Evolutionary conservation across 2,113 vertebrate genomes (phyloP).

Genomic region (Atlantisia rogersi): DNA sequence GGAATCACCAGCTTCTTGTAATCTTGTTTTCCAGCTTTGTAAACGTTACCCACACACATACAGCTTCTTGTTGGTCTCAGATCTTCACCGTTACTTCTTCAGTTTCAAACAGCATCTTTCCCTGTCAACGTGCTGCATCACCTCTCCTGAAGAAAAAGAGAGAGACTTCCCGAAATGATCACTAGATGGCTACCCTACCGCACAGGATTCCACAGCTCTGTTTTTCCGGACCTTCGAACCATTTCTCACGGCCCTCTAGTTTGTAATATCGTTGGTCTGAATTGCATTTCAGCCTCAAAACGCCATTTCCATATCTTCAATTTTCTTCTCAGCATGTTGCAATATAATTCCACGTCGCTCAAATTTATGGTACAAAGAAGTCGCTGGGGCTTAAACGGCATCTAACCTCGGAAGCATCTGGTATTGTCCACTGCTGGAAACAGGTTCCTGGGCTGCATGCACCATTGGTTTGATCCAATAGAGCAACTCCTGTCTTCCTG

Average conservation of each 20-base stretch:
- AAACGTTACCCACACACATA: background rate
- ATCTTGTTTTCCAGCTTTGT: slow-evolving; percentile 14
- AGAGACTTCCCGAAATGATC: slow-evolving; percentile 18
- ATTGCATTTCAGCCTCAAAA: slow-evolving; percentile 48
- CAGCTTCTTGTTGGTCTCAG: background rate
- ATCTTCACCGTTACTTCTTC: background rate
- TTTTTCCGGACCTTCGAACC: background rate
- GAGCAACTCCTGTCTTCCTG: background rate
- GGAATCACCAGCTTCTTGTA: background rate
- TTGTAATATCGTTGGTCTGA: slow-evolving; percentile 24
- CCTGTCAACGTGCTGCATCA: background rate
- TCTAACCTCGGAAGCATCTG: slow-evolving; percentile 38
- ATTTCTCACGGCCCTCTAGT: background rate
- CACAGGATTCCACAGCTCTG: background rate
- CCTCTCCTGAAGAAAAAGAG: background rate
- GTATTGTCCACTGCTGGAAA: slow-evolving; percentile 11
- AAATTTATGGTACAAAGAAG: slow-evolving; percentile 36
- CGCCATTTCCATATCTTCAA: slow-evolving; percentile 62
- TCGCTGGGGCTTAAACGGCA: background rate
- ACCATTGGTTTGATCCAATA: background rate
- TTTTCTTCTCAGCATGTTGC: slow-evolving; percentile 58
- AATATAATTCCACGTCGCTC: slow-evolving; percentile 32
- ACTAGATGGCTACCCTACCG: slow-evolving; percentile 65
- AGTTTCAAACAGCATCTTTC: background rate
- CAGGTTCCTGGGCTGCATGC: background rate